Percentiles rank a stretch among this genome's conserved stretches.
Evolutionary conservation across 92 coral and sea anemone species (phyloP).

Genomic region (Epizoanthus scotinus): DNA sequence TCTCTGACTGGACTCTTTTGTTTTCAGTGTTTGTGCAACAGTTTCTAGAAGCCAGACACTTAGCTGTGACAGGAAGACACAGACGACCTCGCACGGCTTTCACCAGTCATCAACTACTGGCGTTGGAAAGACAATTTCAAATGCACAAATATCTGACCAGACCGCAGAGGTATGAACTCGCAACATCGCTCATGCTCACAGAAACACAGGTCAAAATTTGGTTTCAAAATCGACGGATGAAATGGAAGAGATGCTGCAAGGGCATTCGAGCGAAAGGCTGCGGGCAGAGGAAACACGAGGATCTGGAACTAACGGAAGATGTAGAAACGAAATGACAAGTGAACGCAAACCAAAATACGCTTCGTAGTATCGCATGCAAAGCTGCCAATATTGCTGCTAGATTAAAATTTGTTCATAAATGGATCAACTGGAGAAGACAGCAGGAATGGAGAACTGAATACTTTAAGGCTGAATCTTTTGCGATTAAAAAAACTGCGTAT

Average conservation of each 20-base stretch:
- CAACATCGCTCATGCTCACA: constrained; percentile 82
- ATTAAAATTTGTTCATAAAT: no score
- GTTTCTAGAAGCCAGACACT: constrained; percentile 54
- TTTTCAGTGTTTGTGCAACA: constrained; percentile 68
- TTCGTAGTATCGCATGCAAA: no score
- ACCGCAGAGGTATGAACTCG: constrained; percentile 88
- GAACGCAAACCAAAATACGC: not conserved
- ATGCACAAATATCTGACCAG: constrained; percentile 80
- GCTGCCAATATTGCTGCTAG: no score
- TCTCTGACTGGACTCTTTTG: not conserved
- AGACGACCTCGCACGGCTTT: constrained; percentile 91
- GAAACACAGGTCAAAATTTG: constrained; percentile 91
- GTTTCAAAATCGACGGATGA: constrained; percentile 93
- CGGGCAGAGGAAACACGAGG: constrained; percentile 10
- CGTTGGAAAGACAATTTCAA: constrained; percentile 86
- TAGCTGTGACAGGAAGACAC: constrained; percentile 68
- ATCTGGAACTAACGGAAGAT: constrained; percentile 8
- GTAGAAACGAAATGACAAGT: constrained; percentile 8
- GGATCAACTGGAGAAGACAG: no score
- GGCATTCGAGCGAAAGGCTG: constrained; percentile 39
- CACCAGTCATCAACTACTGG: constrained; percentile 83
- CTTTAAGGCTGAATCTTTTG: no score
- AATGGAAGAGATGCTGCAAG: constrained; percentile 85
- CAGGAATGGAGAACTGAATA: no score
- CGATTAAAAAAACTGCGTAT: no score